Base-by-base conservation (phyloP, 2,113 vertebrate genomes). In the Hippocampus mohnikei region DNA sequence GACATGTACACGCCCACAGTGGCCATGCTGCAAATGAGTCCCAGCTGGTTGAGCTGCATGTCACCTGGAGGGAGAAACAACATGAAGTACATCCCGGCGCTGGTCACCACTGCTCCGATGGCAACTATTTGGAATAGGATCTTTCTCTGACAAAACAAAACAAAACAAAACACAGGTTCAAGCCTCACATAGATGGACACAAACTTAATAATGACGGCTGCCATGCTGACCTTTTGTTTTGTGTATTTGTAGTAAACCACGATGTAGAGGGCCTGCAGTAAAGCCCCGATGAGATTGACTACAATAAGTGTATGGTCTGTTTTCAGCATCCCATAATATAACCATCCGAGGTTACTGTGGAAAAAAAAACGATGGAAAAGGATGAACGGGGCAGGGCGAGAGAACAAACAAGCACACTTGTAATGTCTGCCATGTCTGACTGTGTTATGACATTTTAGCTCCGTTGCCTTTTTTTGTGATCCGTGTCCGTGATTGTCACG, bases 1-100 rank as follows among this genome's bases (percentile, higher is more conserved):
- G 96, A 98, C 74, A 98, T 78, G 91, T 98, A 98, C 96, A 98
- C 98, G 92, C 90, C 90, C 91, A 98, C 90, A 44, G 96, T 98
- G 85, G 96, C 91, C 78, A 93, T 1, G 16, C 95, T 96, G 91
- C 96, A 98, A 88, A 94, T 91, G 42, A 98, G 93, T 50, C 96
- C 96, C 16, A 98, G 87, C 66, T 87, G 93, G 1, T 55, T 73
- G 25, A 96, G 92, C 55, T 81, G 93, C 0, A n/a, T n/a, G 15
- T 80, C 67, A 0, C 65, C 16, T 0, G 91, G 79, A 0, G 86
- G 80, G 16, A 94, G 87, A 76, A 94, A 63, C 25, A 89, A 53
- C 64, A 80, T 77, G 76, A 98, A 96, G 89, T 96, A 98, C 46
- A 93, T 56, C 48, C 89, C 95, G 3, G 91, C 92, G 0, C 81